These are phyloP conservation scores for Diarsia dahlii DNA, from an alignment of 2,888 invertebrate genomes.

Conservation along the genomic window DNA sequence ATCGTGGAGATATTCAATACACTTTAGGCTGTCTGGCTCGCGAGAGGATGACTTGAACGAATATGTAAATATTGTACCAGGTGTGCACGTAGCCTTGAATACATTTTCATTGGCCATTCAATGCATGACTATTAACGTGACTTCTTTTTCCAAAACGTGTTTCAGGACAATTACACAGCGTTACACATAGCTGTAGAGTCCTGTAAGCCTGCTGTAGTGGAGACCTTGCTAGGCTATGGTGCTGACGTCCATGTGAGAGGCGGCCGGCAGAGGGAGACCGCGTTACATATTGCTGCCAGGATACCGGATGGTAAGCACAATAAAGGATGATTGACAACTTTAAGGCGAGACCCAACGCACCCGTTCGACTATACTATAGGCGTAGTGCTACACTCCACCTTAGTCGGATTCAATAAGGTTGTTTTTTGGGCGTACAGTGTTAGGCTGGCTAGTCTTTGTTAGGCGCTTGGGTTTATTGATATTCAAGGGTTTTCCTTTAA, in stretches of 20 bases:
- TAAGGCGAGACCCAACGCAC: too few relatives aligned
- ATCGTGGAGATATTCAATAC: not conserved
- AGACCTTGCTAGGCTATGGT: conserved; percentile 98
- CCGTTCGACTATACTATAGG: too few relatives aligned
- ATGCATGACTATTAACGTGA: not conserved
- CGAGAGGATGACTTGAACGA: not conserved
- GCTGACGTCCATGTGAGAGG: conserved; percentile 99
- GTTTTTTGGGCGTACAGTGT: too few relatives aligned
- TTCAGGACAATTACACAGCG: conserved; percentile 98
- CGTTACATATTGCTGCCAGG: conserved; percentile 98
- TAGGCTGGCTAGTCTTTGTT: too few relatives aligned
- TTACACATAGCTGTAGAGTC: conserved; percentile 99
- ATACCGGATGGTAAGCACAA: conserved; percentile 92
- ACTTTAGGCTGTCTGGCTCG: not conserved
- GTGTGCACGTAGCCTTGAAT: not conserved
- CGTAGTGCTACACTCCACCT: too few relatives aligned
- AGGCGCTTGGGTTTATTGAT: too few relatives aligned
- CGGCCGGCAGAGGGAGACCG: conserved; percentile 97
- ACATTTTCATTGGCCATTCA: not conserved
- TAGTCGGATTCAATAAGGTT: too few relatives aligned
- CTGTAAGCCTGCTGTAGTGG: conserved; percentile 98
- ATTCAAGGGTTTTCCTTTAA: too few relatives aligned
- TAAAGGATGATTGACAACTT: not conserved
- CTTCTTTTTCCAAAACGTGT: not conserved
- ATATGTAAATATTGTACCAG: not conserved